phyloP scores from a whole-genome alignment of 2,113 vertebrate genomes.

The Porphyrio hochstetteri region DNA sequence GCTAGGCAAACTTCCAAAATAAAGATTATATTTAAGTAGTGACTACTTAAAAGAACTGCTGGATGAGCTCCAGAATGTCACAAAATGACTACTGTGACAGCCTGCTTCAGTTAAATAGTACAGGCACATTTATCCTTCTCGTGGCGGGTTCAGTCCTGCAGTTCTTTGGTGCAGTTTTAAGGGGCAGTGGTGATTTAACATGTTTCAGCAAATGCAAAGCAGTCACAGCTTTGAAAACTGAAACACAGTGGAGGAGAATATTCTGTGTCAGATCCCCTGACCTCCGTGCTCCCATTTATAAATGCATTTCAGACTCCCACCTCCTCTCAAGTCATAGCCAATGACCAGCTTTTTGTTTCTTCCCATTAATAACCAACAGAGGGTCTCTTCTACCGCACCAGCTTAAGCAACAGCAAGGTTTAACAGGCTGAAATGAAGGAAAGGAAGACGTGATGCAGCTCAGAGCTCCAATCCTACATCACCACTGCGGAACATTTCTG shows the following conservation, averaged over 20 bases:
- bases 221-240: neutral
- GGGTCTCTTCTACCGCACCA: neutral
- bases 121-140: neutral
- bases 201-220: neutral
- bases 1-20: constrained; percentile 22
- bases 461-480: neutral
- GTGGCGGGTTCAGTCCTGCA: neutral
- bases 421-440: neutral
- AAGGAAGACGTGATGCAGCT: neutral
- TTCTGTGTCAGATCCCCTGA: neutral
- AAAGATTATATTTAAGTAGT: constrained; percentile 20
- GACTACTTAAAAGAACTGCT: neutral
- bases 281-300: fast-evolving
- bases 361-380: neutral
- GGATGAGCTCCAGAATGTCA: neutral
- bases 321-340: neutral
- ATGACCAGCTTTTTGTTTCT: neutral
- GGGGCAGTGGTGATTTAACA: neutral
- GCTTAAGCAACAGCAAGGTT: neutral
- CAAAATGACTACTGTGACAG: neutral
- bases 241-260: neutral
- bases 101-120: neutral
- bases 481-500: neutral
- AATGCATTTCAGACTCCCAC: neutral
- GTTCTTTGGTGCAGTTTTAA: neutral